Base-by-base conservation (phyloP, 2,888 invertebrate genomes). In the Oasisia sp. region DNA sequence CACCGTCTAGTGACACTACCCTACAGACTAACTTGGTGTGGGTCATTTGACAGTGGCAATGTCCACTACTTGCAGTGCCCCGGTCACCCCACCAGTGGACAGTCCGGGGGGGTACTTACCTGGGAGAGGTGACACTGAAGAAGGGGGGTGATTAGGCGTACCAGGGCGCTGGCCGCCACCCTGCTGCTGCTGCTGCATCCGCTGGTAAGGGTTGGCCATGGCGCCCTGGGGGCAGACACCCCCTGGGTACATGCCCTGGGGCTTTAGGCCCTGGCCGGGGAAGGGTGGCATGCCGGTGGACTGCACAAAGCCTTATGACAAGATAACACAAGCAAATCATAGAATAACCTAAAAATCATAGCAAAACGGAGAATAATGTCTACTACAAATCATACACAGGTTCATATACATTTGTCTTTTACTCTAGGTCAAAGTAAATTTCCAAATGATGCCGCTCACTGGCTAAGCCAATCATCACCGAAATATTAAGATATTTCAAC, bases 121-220 rank as follows among this genome's bases (percentile, higher is more conserved):
- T 89, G 90, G 32, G 7, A 58, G 27, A 27, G 91, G 92, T 74
- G 92, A 91, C 92, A 92, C 92, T 45, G 58, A 56, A 38, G 90
- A 56, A 93, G 93, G 93, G 91, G 92, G 93, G 93, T 93, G 93
- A 89, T 91, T 91, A 45, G 93, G 92, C 92, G 93, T 93, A 92
- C 93, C 93, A 90, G 93, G 92, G 89, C 91, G 92, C 50, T 74
- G 74, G 27, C 74, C 74, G 27, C 27, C 74, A 74, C 74, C 74
- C n/a, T 74, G 74, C 74, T 74, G 74, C 27, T 74, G 74, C 74
- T 27, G 74, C 74, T 3, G 74, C 74, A 74, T 74, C 74, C 74
- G 74, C 74, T 74, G 93, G 93, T 89, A 92, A 93, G 92, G 92
- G 92, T 92, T 89, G 93, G 93, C 56, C 92, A 91, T 92, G 89